Conservation (phyloP, 1,140 invertebrate species). For the Drosophila jambulina region DNA sequence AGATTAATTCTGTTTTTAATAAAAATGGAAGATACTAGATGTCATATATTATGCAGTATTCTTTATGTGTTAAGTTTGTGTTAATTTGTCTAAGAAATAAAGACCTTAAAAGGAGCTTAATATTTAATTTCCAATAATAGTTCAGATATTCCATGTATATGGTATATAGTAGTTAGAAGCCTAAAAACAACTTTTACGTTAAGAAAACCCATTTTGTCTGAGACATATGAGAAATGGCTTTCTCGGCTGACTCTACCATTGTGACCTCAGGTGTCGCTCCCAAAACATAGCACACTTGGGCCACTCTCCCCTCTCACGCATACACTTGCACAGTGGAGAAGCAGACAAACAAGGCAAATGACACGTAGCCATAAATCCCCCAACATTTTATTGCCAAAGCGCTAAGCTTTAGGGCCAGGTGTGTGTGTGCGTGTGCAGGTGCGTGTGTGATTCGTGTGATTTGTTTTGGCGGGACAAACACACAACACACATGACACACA, state of each 20-base stretch:
- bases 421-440: constrained; percentile 18
- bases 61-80: too few relatives aligned
- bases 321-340: constrained; percentile 28
- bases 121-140: too few relatives aligned
- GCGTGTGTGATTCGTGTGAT: constrained; percentile 61
- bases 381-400: constrained; percentile 67
- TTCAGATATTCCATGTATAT: too few relatives aligned
- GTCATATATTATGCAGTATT: too few relatives aligned
- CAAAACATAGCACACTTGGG: constrained; percentile 16
- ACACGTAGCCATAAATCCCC: constrained; percentile 78
- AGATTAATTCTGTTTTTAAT: too few relatives aligned
- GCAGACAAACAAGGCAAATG: constrained; percentile 73
- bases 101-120: too few relatives aligned
- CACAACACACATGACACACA: constrained; percentile 64
- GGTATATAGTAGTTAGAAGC: too few relatives aligned
- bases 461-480: constrained; percentile 74
- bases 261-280: constrained; percentile 5
- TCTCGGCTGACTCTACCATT: background rate
- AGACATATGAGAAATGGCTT: background rate
- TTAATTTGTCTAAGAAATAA: too few relatives aligned
- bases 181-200: too few relatives aligned
- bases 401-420: constrained; percentile 51
- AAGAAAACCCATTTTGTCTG: too few relatives aligned
- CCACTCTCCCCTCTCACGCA: constrained; percentile 1
- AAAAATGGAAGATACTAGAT: too few relatives aligned